Evolutionary conservation across 2,888 invertebrate genomes (phyloP).

Genomic region (Thera obeliscata): DNA sequence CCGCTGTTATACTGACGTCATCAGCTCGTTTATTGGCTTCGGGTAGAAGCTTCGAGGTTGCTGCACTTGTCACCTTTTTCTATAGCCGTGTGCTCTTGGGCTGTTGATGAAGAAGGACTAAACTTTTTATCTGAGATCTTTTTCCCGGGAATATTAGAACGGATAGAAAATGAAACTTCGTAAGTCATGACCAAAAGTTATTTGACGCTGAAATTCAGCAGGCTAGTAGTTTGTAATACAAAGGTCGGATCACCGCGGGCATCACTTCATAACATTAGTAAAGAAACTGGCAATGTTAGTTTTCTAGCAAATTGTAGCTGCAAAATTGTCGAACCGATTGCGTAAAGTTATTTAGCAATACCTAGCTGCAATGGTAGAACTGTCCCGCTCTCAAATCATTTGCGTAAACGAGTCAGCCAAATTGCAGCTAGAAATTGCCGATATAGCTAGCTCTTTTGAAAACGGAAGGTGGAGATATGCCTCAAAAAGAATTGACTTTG

Average conservation of each 20-base stretch:
- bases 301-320: not conserved
- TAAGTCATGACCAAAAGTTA: too few relatives aligned
- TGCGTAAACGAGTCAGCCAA: too few relatives aligned
- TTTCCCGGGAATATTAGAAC: not conserved
- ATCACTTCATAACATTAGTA: not conserved
- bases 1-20: conserved; percentile 50
- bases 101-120: not conserved
- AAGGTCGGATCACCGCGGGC: not conserved
- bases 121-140: not conserved
- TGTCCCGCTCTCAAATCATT: not conserved
- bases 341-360: too few relatives aligned
- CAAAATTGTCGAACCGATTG: too few relatives aligned
- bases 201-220: not conserved
- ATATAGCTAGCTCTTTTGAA: too few relatives aligned
- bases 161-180: not conserved
- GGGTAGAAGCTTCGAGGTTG: conserved; percentile 56
- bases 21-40: conserved; percentile 34
- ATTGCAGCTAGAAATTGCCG: too few relatives aligned
- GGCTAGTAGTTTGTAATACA: not conserved
- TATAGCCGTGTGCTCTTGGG: not conserved
- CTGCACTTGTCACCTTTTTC: conserved; percentile 46
- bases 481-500: too few relatives aligned
- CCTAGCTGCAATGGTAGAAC: too few relatives aligned
- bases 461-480: too few relatives aligned
- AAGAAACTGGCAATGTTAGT: not conserved